Conservation (phyloP, 1,140 invertebrate species). For the Stratiolaelaps scimitus region DNA sequence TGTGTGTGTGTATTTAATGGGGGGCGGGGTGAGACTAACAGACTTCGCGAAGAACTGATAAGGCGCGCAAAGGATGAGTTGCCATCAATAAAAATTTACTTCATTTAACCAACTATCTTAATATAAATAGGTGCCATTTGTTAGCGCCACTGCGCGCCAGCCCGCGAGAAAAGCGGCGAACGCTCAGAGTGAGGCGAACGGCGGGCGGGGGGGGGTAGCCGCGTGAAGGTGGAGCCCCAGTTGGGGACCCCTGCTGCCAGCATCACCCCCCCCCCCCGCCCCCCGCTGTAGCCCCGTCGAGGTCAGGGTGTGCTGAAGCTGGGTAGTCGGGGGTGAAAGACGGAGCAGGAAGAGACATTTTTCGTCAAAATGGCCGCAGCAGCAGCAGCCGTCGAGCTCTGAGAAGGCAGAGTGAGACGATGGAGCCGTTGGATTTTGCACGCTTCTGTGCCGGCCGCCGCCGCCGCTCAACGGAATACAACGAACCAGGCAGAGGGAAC, state of each 20-base stretch:
- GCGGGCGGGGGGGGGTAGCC: too few species aligned
- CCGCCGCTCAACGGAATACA: too few species aligned
- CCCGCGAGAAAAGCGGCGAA: background rate
- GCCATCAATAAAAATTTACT: conserved; percentile 29
- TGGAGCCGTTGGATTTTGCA: too few species aligned
- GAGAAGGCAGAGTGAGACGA: background rate
- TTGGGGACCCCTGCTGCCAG: background rate
- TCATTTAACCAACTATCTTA: conserved; percentile 29
- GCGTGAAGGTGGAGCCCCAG: too few species aligned
- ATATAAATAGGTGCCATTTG: conserved; percentile 26
- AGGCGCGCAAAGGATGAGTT: conserved; percentile 22
- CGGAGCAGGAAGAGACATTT: background rate
- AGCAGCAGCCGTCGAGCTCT: background rate
- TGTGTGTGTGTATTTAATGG: too few species aligned
- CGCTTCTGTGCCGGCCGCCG: too few species aligned
- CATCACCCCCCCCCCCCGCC: background rate
- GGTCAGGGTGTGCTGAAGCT: too few species aligned
- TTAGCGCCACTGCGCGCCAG: background rate
- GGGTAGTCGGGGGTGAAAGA: too few species aligned
- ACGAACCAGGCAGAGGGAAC: too few species aligned
- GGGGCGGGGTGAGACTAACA: too few species aligned
- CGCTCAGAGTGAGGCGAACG: background rate
- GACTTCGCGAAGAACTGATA: conserved; percentile 14
- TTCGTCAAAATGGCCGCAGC: background rate
- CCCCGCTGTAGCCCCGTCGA: too few species aligned